A percentile compares a stretch with the other conserved stretches of the same genome.
phyloP scores from a whole-genome alignment of 2,113 vertebrate genomes.

The Porphyrio hochstetteri region DNA sequence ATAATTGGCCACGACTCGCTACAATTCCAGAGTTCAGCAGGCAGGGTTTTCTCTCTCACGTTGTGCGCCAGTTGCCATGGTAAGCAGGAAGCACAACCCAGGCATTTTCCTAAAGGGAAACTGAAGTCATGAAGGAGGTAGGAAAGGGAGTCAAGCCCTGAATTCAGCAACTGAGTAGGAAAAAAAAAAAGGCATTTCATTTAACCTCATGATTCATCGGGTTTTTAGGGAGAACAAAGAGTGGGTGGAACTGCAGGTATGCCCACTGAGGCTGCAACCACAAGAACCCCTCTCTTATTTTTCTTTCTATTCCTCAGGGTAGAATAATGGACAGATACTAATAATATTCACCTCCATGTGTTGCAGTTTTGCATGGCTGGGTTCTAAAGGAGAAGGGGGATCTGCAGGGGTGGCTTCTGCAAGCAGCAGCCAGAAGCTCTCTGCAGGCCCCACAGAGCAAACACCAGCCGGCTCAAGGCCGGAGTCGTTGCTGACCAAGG shows the following conservation, averaged over 20 bases:
- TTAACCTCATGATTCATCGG: not conserved
- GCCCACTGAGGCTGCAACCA: not conserved
- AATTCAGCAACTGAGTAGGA: not conserved
- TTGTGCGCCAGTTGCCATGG: slow-evolving; percentile 39
- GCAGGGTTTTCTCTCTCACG: not conserved
- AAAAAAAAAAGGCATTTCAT: not conserved
- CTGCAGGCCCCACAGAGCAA: too few species aligned
- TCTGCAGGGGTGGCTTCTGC: too few species aligned
- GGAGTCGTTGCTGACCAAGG: too few species aligned
- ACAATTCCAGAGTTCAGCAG: not conserved
- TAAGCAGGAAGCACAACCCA: slow-evolving; percentile 38
- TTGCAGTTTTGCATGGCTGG: too few species aligned
- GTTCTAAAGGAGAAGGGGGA: too few species aligned
- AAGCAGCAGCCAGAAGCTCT: too few species aligned
- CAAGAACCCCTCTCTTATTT: not conserved
- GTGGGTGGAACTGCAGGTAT: not conserved
- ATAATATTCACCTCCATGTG: not conserved
- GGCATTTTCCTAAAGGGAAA: slow-evolving; percentile 55
- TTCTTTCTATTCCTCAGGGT: not conserved
- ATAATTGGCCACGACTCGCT: not conserved
- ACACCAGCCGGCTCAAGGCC: too few species aligned
- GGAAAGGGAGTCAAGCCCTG: slow-evolving; percentile 11
- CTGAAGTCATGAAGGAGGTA: not conserved
- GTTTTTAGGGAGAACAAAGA: not conserved
- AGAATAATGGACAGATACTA: not conserved